Conservation (phyloP, 2,888 invertebrate species). For the Trissoscelio sp. region DNA sequence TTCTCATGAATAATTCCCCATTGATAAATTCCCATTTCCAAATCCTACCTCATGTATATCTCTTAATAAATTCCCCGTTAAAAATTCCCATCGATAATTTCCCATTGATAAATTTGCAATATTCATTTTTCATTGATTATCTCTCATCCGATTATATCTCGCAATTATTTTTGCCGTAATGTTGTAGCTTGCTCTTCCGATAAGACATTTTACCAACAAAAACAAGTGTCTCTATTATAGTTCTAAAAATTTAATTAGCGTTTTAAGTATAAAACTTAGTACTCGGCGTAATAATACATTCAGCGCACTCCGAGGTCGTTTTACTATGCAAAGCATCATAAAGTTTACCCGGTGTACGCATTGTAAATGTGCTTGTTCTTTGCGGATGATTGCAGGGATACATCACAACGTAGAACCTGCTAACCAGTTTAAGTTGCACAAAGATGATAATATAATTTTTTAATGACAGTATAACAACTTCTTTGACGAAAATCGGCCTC, state of each 20-base stretch:
- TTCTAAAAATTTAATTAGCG: constrained; percentile 31
- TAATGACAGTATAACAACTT: constrained; percentile 54
- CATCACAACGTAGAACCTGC: constrained; percentile 28
- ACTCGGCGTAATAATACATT: constrained; percentile 38
- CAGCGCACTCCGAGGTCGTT: constrained; percentile 37
- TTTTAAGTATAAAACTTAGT: constrained; percentile 25
- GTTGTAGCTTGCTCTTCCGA: too few species aligned
- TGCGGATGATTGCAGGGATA: constrained; percentile 53
- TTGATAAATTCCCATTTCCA: too few species aligned
- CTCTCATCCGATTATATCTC: too few species aligned
- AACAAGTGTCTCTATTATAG: not conserved
- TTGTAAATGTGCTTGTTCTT: constrained; percentile 61
- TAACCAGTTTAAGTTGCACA: constrained; percentile 40
- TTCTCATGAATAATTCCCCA: too few species aligned
- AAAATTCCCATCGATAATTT: too few species aligned
- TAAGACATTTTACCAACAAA: not conserved
- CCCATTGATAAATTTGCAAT: too few species aligned
- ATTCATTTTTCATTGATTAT: too few species aligned
- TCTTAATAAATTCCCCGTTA: too few species aligned
- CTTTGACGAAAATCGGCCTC: constrained; percentile 38
- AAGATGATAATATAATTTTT: constrained; percentile 61
- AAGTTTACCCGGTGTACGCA: constrained; percentile 53
- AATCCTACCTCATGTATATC: too few species aligned
- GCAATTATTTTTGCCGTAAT: too few species aligned
- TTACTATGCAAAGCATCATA: constrained; percentile 58